These are phyloP conservation scores for Lathamus discolor DNA, from an alignment of 2,113 vertebrate genomes.

Conservation along the genomic window DNA sequence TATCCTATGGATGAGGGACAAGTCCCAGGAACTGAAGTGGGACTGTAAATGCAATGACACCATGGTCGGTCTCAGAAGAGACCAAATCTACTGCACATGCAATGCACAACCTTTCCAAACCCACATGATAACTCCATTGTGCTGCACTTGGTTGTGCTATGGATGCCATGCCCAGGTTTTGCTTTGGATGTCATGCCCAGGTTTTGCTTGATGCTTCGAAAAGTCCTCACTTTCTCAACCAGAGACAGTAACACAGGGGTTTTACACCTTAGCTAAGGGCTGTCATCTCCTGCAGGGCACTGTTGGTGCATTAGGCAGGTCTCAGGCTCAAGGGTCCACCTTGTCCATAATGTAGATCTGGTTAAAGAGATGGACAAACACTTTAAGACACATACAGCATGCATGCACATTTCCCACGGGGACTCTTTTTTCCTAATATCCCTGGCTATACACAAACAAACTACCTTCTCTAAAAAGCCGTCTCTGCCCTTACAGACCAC, in stretches of 20 bases:
- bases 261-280: not conserved
- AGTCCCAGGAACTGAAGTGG: not conserved
- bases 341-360: not conserved
- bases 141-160: not conserved
- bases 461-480: not conserved
- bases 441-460: not conserved
- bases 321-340: not conserved
- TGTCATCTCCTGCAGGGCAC: not conserved
- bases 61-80: not conserved
- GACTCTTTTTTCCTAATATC: not conserved
- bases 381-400: not conserved
- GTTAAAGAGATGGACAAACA: not conserved
- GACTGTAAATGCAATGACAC: not conserved
- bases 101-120: not conserved
- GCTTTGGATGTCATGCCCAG: not conserved
- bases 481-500: not conserved
- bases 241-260: not conserved
- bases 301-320: not conserved
- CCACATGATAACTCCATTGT: not conserved
- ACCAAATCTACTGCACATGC: not conserved
- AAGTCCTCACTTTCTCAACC: not conserved
- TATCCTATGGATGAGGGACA: not conserved
- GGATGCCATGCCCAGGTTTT: not conserved
- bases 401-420: not conserved
- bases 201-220: not conserved